Evolutionary conservation across 2,797 vertebrate genomes (phyloP).

Genomic region (Cryptoprocta ferox): DNA sequence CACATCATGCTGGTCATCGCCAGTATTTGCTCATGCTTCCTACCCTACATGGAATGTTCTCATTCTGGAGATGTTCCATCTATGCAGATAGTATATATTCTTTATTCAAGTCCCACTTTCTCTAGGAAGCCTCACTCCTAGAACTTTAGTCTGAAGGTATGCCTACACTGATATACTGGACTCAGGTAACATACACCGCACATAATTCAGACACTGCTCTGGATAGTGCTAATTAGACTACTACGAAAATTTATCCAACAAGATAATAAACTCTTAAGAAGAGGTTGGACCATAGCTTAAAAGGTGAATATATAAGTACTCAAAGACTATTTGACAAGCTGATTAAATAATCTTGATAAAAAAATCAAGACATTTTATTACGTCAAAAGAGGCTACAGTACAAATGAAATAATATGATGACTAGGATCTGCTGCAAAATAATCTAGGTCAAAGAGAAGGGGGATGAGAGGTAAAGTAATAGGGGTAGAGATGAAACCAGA

Average conservation of each 20-base stretch:
- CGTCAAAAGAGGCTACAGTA: slow-evolving; percentile 4
- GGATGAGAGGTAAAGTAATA: background rate
- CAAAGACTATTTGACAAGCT: slow-evolving; percentile 47
- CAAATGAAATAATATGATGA: slow-evolving; percentile 34
- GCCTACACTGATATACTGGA: background rate
- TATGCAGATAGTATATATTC: slow-evolving; percentile 36
- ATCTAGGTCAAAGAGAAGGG: background rate
- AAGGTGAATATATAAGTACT: slow-evolving; percentile 27
- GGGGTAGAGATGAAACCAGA: background rate
- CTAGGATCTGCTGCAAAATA: slow-evolving; percentile 28
- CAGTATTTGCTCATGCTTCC: background rate
- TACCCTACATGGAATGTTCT: slow-evolving; percentile 24
- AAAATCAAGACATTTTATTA: slow-evolving; percentile 15
- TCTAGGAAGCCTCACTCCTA: slow-evolving; percentile 20
- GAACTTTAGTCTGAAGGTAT: background rate
- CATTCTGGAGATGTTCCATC: slow-evolving; percentile 16
- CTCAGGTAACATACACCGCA: background rate
- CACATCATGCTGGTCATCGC: background rate
- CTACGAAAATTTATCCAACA: slow-evolving; percentile 15
- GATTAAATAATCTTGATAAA: slow-evolving; percentile 30
- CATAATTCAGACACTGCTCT: slow-evolving; percentile 20
- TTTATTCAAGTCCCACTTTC: slow-evolving; percentile 37
- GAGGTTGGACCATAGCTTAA: background rate
- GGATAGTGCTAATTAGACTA: background rate
- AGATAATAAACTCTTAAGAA: slow-evolving; percentile 11